A percentile compares a stretch with the other conserved stretches of the same genome.
Evolutionary conservation across 1,140 invertebrate species (phyloP).

Genomic region (Chironomus striatipennis): DNA sequence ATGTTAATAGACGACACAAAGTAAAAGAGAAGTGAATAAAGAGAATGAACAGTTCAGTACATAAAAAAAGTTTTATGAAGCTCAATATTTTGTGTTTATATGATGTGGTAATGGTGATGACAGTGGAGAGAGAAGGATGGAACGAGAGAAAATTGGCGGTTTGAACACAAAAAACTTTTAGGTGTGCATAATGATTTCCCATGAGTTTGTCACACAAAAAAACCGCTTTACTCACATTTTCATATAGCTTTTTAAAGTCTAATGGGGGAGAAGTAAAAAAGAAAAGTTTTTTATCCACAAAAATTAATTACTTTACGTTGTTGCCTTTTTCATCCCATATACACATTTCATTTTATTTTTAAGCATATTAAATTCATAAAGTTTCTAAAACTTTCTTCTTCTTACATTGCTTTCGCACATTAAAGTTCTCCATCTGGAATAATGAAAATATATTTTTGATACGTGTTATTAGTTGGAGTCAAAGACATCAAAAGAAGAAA

Average conservation of each 20-base stretch:
- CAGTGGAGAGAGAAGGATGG: background rate
- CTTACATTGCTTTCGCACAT: background rate
- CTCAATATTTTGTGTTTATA: background rate
- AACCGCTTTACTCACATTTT: background rate
- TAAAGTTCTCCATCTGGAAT: background rate
- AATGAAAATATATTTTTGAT: background rate
- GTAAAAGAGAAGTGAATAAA: slow-evolving; percentile 2
- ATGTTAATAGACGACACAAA: background rate
- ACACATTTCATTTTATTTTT: too few species aligned
- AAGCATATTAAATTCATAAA: background rate
- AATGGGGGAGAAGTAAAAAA: background rate
- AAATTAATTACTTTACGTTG: slow-evolving; percentile 21
- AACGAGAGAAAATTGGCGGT: background rate
- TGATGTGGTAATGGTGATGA: background rate
- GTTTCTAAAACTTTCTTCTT: background rate
- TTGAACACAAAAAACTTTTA: background rate
- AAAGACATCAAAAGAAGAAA: too few species aligned
- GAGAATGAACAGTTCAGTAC: too few species aligned
- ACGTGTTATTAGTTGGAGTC: too few species aligned
- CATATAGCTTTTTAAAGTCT: background rate
- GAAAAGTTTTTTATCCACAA: slow-evolving; percentile 16
- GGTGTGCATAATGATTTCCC: slow-evolving; percentile 19
- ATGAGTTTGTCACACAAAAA: background rate
- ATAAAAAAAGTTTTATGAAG: background rate
- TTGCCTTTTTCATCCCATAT: background rate